Conservation (phyloP, 2,797 vertebrate genomes). For the Clarias fuscus region DNA sequence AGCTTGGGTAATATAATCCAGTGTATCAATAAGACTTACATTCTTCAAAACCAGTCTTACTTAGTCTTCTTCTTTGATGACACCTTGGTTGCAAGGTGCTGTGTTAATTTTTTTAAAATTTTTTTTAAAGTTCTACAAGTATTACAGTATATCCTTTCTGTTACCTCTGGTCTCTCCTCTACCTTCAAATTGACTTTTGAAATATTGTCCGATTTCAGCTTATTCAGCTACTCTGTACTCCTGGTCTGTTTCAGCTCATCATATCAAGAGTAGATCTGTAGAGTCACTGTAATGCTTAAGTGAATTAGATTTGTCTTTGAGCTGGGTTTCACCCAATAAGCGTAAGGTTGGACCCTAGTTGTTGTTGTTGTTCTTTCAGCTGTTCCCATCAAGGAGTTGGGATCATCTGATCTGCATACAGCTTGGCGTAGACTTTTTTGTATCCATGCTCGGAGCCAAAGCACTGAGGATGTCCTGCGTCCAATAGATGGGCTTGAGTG, state of each 20-base stretch:
- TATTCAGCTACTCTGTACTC: neutral
- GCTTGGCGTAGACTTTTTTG: no score
- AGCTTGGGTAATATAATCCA: neutral
- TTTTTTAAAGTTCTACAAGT: neutral
- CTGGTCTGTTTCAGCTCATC: neutral
- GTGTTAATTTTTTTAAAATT: neutral
- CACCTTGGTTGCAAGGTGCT: neutral
- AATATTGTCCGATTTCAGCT: neutral
- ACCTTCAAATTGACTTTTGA: neutral
- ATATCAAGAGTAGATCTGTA: neutral
- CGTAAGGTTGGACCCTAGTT: no score
- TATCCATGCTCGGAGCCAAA: no score
- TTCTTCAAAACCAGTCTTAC: neutral
- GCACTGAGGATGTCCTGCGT: no score
- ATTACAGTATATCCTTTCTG: neutral
- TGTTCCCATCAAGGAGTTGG: no score
- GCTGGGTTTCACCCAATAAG: no score
- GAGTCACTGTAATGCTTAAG: neutral
- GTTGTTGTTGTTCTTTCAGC: no score
- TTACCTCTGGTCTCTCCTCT: neutral
- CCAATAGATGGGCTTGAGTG: no score
- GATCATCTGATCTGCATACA: no score
- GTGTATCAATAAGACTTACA: neutral
- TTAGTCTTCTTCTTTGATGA: neutral
- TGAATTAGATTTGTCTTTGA: no score